Percentiles rank a stretch among this genome's conserved stretches.
These are phyloP conservation scores for Lophochroa leadbeateri DNA, from an alignment of 2,113 vertebrate genomes.

Conservation along the genomic window DNA sequence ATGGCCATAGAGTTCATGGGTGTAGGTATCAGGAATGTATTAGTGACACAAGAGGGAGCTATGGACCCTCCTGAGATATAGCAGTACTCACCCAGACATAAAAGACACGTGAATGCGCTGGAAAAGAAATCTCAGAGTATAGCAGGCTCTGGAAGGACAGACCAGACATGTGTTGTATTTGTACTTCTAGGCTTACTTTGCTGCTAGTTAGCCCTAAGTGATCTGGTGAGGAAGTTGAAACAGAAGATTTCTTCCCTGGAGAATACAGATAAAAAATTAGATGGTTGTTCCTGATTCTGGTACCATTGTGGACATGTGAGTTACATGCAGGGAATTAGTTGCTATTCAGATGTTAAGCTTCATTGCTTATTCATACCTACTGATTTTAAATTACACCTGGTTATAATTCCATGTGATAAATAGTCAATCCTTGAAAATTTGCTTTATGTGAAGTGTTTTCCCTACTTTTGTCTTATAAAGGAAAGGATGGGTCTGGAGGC, in stretches of 20 bases:
- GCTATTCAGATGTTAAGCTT: background rate
- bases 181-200: background rate
- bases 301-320: accelerated
- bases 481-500: background rate
- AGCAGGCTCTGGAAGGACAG: background rate
- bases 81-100: background rate
- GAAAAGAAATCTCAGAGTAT: background rate
- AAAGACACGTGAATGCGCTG: background rate
- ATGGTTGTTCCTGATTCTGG: background rate
- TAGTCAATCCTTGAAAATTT: background rate
- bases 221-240: background rate
- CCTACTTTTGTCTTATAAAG: background rate
- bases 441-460: background rate
- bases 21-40: background rate
- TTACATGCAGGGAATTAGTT: background rate
- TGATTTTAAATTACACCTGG: background rate
- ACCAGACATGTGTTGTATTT: background rate
- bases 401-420: background rate
- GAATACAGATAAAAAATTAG: background rate
- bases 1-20: background rate
- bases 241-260: background rate
- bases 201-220: background rate
- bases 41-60: slow-evolving; percentile 54
- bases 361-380: background rate
- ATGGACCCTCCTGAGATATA: background rate